These are phyloP conservation scores for Amorpha juglandis DNA, from an alignment of 2,888 invertebrate genomes.

Conservation along the genomic window DNA sequence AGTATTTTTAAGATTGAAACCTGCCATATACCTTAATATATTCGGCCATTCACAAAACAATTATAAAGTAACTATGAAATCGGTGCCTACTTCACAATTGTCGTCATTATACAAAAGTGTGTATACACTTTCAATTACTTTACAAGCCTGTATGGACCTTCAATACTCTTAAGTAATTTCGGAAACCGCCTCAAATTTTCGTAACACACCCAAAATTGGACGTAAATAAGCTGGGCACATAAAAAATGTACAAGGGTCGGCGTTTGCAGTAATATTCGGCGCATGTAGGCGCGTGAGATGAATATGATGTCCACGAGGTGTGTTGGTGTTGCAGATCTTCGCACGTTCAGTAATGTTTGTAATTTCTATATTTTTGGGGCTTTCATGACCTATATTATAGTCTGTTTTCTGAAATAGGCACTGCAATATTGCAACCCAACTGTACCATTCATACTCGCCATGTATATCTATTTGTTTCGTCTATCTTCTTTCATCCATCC, in stretches of 20 bases:
- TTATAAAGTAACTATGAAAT: no score
- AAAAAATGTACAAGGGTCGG: slow-evolving; percentile 41
- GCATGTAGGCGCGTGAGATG: slow-evolving; percentile 38
- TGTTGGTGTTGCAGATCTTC: neutral
- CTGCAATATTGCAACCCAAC: no score
- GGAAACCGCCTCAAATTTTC: slow-evolving; percentile 24
- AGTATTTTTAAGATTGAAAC: no score
- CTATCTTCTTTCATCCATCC: no score
- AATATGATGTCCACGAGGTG: slow-evolving; percentile 26
- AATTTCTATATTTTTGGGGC: neutral
- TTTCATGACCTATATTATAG: neutral
- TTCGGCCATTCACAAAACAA: no score
- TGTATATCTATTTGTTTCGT: no score
- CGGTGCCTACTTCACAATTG: neutral
- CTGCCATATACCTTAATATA: no score
- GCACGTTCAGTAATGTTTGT: neutral
- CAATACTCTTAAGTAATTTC: slow-evolving; percentile 24
- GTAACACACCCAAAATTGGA: slow-evolving; percentile 34
- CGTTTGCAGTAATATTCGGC: slow-evolving; percentile 38
- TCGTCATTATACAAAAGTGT: neutral
- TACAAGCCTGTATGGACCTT: neutral
- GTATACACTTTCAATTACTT: neutral
- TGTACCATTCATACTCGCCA: no score
- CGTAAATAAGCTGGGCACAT: slow-evolving; percentile 38
- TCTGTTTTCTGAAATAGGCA: no score